Base-by-base conservation (phyloP, 2,888 invertebrate species). In the Ophraella communa region DNA sequence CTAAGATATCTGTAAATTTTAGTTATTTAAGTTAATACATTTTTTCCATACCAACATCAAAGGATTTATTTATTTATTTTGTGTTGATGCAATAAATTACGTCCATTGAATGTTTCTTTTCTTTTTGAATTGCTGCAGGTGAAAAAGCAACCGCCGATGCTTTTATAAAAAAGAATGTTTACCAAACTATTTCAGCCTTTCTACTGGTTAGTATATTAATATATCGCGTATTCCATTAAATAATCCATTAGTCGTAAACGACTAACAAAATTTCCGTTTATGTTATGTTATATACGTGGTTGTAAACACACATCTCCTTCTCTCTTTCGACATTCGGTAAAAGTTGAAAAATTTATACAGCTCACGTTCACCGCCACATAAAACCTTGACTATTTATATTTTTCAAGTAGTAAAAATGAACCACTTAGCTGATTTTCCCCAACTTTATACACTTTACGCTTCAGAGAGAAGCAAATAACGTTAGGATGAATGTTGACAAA, bases 321-420 rank as follows among this genome's bases (percentile, higher is more conserved):
- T 55, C 52, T 53, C 55, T 35, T 21, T 51, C 17, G 17, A 24
- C 39, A 51, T 39, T 51, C 39, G 33, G 60, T 21, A 63, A 61
- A 59, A 60, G 49, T 64, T 64, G 47, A 51, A 49, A 53, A 67
- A 67, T 64, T 61, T 61, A 64, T 64, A 56, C 53, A 52, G 53
- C 52, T 39, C 66, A 64, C 64, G 66, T 67, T 57, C 52, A 44
- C 30, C 52, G 35, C 30, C 57, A 27, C 64, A 52, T 64, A 55
- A 64, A 67, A 64, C 57, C 54, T 61, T 47, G 54, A 54, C 64
- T 61, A 57, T 65, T 54, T 65, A 65, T 67, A 67, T 62, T 64
- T 65, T 65, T 58, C 64, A 55, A 52, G 64, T 67, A 71, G 70
- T 77, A 77, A 77, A 78, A 77, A 77, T 76, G 77, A 76, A 76